phyloP scores from a whole-genome alignment of 2,113 vertebrate genomes.

The Poeciliopsis retropinna region DNA sequence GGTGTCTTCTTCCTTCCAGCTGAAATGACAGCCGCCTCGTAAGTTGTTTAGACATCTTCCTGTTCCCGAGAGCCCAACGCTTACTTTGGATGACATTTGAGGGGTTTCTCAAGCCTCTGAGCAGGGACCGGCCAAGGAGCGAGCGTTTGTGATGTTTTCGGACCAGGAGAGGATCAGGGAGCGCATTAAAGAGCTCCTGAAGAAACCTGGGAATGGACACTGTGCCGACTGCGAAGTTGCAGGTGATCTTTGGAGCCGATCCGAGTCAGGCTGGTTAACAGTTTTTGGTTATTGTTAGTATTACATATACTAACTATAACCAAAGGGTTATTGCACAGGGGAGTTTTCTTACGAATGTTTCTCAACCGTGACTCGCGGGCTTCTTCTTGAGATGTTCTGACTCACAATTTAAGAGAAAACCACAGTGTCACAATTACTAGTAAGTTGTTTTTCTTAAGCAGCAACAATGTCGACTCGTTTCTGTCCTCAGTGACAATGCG shows the following conservation, averaged over 20 bases:
- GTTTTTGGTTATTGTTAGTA: not conserved
- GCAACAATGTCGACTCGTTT: not conserved
- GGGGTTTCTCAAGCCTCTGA: not conserved
- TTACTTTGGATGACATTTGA: slow-evolving; percentile 26
- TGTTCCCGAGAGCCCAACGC: not conserved
- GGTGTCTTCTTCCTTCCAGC: not conserved
- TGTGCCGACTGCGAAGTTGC: slow-evolving; percentile 88
- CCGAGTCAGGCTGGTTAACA: too few species aligned
- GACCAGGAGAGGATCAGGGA: slow-evolving; percentile 77
- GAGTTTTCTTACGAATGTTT: not conserved
- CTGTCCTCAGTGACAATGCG: too few species aligned
- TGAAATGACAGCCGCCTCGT: not conserved
- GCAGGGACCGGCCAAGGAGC: not conserved
- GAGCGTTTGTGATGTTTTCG: slow-evolving; percentile 46
- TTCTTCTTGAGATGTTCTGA: not conserved
- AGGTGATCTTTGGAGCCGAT: slow-evolving; percentile 70
- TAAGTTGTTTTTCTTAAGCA: not conserved
- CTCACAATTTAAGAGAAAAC: not conserved
- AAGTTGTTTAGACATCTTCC: not conserved
- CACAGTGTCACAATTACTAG: not conserved
- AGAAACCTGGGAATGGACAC: slow-evolving; percentile 79
- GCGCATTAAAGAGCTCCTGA: slow-evolving; percentile 78
- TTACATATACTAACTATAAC: too few species aligned
- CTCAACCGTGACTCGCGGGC: too few species aligned
- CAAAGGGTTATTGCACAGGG: not conserved